Conservation (phyloP, 2,797 vertebrate species). For the Numenius phaeopus region DNA sequence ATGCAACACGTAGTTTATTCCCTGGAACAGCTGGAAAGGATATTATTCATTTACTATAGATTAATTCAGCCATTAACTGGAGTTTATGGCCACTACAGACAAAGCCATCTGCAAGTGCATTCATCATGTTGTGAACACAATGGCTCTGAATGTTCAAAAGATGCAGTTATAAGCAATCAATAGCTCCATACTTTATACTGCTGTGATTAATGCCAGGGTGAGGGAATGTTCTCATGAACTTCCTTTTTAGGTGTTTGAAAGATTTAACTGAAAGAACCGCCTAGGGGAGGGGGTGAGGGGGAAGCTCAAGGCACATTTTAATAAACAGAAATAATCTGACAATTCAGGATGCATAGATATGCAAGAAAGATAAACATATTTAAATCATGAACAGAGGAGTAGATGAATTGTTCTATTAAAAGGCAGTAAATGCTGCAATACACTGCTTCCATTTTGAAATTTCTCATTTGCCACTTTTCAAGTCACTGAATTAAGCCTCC, state of each 20-base stretch:
- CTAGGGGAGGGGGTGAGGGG: no score
- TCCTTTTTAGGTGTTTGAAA: background rate
- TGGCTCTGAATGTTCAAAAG: constrained; percentile 26
- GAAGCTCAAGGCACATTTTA: background rate
- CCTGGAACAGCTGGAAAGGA: background rate
- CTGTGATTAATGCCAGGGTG: background rate
- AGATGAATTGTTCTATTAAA: background rate
- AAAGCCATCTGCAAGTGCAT: constrained; percentile 55
- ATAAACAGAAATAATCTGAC: background rate
- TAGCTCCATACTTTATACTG: background rate
- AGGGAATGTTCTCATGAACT: constrained; percentile 13
- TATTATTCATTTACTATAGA: constrained; percentile 53
- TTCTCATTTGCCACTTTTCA: background rate
- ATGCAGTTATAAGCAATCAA: constrained; percentile 48
- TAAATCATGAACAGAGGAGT: background rate
- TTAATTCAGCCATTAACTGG: constrained; percentile 55
- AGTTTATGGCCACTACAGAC: constrained; percentile 55
- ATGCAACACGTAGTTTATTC: background rate
- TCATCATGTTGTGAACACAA: constrained; percentile 45
- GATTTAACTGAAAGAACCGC: background rate
- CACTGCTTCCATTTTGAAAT: background rate
- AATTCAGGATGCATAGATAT: background rate
- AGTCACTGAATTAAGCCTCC: background rate
- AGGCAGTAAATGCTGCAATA: background rate
- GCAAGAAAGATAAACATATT: background rate